Conservation (phyloP, 2,113 vertebrate genomes). For the Cephalopterus ornatus region DNA sequence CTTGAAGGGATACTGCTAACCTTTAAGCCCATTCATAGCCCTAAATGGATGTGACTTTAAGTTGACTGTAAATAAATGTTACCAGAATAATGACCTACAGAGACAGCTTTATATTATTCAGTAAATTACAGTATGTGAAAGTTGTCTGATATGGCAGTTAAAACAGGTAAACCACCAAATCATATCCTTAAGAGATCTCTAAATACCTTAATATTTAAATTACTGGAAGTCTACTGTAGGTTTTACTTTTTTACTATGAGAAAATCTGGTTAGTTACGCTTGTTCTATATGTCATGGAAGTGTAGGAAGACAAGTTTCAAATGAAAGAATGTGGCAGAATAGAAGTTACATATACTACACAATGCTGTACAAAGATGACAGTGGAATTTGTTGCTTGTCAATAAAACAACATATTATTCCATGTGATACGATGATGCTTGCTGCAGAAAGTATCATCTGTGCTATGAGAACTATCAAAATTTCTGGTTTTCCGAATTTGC, state of each 20-base stretch:
- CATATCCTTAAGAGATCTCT: not conserved
- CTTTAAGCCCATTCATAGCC: not conserved
- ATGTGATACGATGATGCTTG: not conserved
- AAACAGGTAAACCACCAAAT: not conserved
- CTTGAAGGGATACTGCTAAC: not conserved
- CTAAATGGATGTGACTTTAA: not conserved
- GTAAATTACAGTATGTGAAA: not conserved
- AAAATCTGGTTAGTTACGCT: not conserved
- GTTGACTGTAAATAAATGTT: not conserved
- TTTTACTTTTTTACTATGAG: not conserved
- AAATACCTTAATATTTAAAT: not conserved
- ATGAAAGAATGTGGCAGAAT: not conserved
- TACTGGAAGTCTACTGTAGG: not conserved
- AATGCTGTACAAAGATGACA: not conserved
- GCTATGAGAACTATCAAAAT: not conserved
- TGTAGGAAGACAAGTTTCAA: not conserved
- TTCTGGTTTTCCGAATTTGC: not conserved
- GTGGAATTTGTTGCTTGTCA: not conserved
- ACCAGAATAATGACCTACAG: not conserved
- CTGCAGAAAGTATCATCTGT: not conserved
- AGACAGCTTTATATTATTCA: not conserved
- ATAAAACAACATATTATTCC: rapidly evolving
- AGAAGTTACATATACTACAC: not conserved
- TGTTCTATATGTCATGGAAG: not conserved
- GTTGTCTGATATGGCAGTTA: not conserved